Percentiles rank a stretch among this genome's conserved stretches.
Evolutionary conservation across 2,888 invertebrate genomes (phyloP).

Genomic region (Plebejus anna): DNA sequence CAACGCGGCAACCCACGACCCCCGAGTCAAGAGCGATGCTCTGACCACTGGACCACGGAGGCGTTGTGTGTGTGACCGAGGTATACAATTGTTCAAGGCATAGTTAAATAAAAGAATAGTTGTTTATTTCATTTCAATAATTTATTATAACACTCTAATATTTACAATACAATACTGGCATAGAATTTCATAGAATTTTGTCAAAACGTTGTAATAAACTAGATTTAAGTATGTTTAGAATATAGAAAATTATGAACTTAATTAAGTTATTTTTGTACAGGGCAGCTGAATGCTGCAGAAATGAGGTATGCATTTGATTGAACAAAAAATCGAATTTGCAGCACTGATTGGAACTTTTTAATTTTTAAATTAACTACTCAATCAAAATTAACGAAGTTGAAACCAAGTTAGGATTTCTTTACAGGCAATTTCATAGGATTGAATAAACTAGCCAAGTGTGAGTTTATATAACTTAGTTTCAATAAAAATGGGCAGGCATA

Average conservation of each 20-base stretch:
- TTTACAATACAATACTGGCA: constrained; percentile 79
- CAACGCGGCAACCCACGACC: too few species aligned
- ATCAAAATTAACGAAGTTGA: background rate
- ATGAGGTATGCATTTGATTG: background rate
- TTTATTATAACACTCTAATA: constrained; percentile 75
- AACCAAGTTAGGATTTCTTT: background rate
- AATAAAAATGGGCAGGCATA: background rate
- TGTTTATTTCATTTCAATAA: constrained; percentile 47
- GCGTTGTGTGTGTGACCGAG: too few species aligned
- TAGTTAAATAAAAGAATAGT: constrained; percentile 33
- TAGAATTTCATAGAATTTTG: constrained; percentile 60
- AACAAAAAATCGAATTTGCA: background rate
- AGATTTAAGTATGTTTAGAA: constrained; percentile 14
- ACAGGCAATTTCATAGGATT: too few species aligned
- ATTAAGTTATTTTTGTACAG: constrained; percentile 21
- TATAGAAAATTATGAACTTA: constrained; percentile 34
- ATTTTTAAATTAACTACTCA: background rate
- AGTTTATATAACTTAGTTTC: background rate
- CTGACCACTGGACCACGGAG: too few species aligned
- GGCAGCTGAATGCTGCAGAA: constrained; percentile 12
- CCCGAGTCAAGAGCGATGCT: too few species aligned
- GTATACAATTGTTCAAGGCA: too few species aligned
- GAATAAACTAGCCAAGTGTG: background rate
- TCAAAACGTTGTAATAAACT: constrained; percentile 44
- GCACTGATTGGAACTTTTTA: background rate